phyloP scores from a whole-genome alignment of 2,797 vertebrate genomes.

The Cyclopterus lumpus region DNA sequence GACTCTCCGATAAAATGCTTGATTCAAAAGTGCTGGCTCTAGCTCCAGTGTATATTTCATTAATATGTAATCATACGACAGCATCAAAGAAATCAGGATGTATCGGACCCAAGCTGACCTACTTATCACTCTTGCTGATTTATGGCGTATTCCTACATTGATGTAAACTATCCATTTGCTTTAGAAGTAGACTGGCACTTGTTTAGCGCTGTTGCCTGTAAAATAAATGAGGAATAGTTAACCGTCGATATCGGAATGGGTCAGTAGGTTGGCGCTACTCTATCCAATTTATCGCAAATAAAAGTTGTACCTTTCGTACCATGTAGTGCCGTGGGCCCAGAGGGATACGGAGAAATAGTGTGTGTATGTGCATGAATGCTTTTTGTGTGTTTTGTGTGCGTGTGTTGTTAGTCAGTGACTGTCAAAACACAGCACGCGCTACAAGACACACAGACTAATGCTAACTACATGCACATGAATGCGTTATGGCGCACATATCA shows the following conservation, averaged over 20 bases:
- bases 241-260: not conserved
- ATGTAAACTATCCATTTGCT: slow-evolving; percentile 12
- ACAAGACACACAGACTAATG: not conserved
- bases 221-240: slow-evolving; percentile 5
- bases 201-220: not conserved
- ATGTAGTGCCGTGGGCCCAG: not conserved
- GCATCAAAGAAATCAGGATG: slow-evolving; percentile 43
- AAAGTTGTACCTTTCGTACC: not conserved
- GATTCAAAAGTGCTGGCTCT: slow-evolving; percentile 1
- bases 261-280: not conserved
- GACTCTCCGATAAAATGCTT: slow-evolving; percentile 28
- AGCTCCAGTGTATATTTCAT: slow-evolving; percentile 24
- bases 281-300: not conserved
- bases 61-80: slow-evolving; percentile 34
- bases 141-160: not conserved
- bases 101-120: slow-evolving; percentile 40
- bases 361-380: not conserved
- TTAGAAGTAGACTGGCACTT: not conserved
- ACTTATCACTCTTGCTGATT: slow-evolving; percentile 28
- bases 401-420: slow-evolving; percentile 4
- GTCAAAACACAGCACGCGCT: not conserved
- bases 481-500: not conserved
- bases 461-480: not conserved
- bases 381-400: not conserved
- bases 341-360: not conserved